Percentiles rank a stretch among this genome's conserved stretches.
phyloP scores from a whole-genome alignment of 2,888 invertebrate genomes.

The Drosophila maculinotata region DNA sequence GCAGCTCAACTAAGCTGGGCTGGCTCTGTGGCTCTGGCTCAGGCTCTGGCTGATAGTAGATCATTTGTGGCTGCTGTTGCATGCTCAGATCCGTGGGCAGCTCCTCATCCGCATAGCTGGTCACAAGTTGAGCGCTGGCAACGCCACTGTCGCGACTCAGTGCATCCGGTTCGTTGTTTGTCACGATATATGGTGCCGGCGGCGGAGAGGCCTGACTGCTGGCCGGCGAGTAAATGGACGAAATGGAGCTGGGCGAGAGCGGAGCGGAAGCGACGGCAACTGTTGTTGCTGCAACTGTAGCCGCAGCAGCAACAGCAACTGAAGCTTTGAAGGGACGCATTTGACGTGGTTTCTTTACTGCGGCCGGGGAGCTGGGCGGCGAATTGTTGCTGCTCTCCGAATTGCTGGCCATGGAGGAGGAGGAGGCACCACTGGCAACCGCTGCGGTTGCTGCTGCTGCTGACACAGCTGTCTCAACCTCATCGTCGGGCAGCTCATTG shows the following conservation, averaged over 20 bases:
- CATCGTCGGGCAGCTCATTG: constrained; percentile 87
- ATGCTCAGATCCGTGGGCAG: constrained; percentile 81
- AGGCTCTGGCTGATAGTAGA: no score
- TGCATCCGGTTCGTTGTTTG: constrained; percentile 75
- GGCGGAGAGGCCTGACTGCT: constrained; percentile 66
- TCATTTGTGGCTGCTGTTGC: constrained; percentile 42
- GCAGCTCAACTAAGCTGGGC: constrained; percentile 46
- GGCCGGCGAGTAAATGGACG: constrained; percentile 71
- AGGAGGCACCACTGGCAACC: constrained; percentile 33
- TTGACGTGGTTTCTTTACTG: constrained; percentile 67
- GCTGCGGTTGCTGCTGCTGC: constrained; percentile 60
- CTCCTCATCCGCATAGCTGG: constrained; percentile 69
- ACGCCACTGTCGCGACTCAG: constrained; percentile 82
- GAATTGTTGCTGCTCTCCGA: constrained; percentile 74
- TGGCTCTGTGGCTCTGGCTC: constrained; percentile 39
- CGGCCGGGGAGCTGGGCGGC: constrained; percentile 71
- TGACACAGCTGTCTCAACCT: constrained; percentile 68
- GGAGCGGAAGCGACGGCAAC: constrained; percentile 35
- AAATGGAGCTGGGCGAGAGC: constrained; percentile 75
- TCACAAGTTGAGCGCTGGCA: constrained; percentile 71
- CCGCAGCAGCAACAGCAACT: constrained; percentile 3
- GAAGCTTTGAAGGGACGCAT: constrained; percentile 41
- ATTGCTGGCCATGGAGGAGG: constrained; percentile 53
- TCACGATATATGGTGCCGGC: constrained; percentile 46
- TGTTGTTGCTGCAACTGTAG: constrained; percentile 1